Evolutionary conservation across 37 sponge, comb jelly and placozoan genomes (phyloP).

Genomic region (Haliclona indistincta): DNA sequence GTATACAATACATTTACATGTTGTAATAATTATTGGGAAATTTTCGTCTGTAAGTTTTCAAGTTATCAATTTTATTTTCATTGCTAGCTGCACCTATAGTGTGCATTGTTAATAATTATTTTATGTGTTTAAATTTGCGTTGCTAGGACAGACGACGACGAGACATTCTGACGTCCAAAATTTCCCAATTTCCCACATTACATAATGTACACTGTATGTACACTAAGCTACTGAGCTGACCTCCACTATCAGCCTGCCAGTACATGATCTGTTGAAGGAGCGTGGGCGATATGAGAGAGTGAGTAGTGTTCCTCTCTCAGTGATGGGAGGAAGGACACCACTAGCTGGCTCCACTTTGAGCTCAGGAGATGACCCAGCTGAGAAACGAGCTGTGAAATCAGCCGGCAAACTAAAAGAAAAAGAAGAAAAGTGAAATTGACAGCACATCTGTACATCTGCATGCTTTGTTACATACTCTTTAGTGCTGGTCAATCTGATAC

Average conservation of each 20-base stretch:
- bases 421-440: background rate
- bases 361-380: conserved; percentile 64
- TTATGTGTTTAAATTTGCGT: background rate
- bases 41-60: no score
- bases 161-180: no score
- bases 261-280: conserved; percentile 68
- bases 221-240: conserved; percentile 10
- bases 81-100: no score
- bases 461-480: conserved; percentile 41
- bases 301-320: conserved; percentile 71
- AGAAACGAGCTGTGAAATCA: conserved; percentile 75
- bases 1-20: no score
- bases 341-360: conserved; percentile 63
- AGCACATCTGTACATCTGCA: background rate
- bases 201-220: no score
- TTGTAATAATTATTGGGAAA: no score
- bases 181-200: no score
- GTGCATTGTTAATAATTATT: background rate
- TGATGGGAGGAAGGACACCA: conserved; percentile 72
- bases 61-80: no score
- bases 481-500: conserved; percentile 73
- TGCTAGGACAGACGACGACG: no score
- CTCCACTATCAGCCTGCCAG: conserved; percentile 77
- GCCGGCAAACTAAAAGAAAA: conserved; percentile 47
- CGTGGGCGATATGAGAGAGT: conserved; percentile 71